Evolutionary conservation across 2,797 vertebrate genomes (phyloP).

Genomic region (Falco concolor): DNA sequence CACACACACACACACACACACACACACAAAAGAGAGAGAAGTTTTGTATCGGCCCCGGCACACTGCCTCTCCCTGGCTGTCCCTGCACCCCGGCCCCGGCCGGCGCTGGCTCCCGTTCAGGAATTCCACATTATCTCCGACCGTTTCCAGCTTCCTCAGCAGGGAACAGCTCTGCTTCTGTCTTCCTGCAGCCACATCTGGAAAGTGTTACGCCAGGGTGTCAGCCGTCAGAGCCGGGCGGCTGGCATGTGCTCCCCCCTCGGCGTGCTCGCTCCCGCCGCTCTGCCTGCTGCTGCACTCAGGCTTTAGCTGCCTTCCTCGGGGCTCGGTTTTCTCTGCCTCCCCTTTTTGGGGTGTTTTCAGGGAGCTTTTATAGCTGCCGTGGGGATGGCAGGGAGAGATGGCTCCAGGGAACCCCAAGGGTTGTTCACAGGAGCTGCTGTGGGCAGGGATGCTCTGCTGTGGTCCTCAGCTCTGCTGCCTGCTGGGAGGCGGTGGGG

Average conservation of each 20-base stretch:
- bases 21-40: constrained; percentile 44
- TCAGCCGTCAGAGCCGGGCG: background rate
- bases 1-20: background rate
- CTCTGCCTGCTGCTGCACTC: background rate
- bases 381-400: fast-evolving
- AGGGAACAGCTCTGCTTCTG: constrained; percentile 67
- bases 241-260: background rate
- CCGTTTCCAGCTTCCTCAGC: constrained; percentile 69
- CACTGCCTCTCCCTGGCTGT: background rate
- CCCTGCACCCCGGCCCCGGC: background rate
- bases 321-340: background rate
- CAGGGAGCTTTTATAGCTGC: background rate
- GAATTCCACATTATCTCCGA: constrained; percentile 65
- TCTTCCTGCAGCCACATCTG: constrained; percentile 67
- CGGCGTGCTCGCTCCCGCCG: fast-evolving
- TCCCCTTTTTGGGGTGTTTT: background rate
- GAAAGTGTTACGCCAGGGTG: constrained; percentile 65
- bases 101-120: constrained; percentile 62
- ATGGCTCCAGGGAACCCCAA: fast-evolving
- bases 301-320: background rate
- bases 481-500: background rate
- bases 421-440: background rate
- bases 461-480: background rate
- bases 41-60: background rate
- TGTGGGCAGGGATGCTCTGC: background rate